phyloP scores from a whole-genome alignment of 2,888 invertebrate species.

The Microchrysa polita region DNA sequence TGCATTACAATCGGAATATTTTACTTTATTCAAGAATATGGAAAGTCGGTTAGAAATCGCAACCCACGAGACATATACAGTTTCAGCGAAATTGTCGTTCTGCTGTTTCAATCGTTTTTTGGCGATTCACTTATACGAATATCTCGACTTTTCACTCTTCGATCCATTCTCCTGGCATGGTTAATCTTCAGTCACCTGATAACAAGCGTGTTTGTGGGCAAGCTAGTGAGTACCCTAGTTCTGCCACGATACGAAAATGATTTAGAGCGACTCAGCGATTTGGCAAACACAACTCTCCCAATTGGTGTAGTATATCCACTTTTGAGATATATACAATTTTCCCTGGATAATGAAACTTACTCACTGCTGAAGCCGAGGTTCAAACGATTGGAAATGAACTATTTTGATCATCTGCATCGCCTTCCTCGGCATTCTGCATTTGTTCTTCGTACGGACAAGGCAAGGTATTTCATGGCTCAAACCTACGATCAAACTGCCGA shows the following conservation, averaged over 20 bases:
- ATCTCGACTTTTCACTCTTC: conserved; percentile 55
- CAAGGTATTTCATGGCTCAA: conserved; percentile 55
- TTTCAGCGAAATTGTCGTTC: conserved; percentile 51
- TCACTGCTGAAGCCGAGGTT: conserved; percentile 2
- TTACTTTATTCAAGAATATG: conserved; percentile 1
- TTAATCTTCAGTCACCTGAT: conserved; percentile 59
- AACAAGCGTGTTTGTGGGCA: conserved; percentile 59
- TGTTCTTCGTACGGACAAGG: conserved; percentile 55
- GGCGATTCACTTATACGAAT: conserved; percentile 56
- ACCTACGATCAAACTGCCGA: conserved; percentile 55
- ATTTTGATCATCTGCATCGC: conserved; percentile 5
- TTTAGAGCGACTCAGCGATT: conserved; percentile 55
- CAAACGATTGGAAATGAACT: neutral
- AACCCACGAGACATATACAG: neutral
- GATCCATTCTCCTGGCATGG: conserved; percentile 58
- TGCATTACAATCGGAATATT: conserved; percentile 47
- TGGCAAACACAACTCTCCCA: conserved; percentile 48
- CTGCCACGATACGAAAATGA: conserved; percentile 57
- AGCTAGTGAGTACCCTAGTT: conserved; percentile 60
- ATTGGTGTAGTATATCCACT: neutral
- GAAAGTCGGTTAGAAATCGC: neutral
- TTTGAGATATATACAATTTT: neutral
- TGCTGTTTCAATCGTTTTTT: conserved; percentile 57
- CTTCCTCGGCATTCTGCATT: conserved; percentile 51
- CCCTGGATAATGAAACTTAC: conserved; percentile 5